Conservation (phyloP, 2,113 vertebrate species). For the Hydrochoerus hydrochaeris region DNA sequence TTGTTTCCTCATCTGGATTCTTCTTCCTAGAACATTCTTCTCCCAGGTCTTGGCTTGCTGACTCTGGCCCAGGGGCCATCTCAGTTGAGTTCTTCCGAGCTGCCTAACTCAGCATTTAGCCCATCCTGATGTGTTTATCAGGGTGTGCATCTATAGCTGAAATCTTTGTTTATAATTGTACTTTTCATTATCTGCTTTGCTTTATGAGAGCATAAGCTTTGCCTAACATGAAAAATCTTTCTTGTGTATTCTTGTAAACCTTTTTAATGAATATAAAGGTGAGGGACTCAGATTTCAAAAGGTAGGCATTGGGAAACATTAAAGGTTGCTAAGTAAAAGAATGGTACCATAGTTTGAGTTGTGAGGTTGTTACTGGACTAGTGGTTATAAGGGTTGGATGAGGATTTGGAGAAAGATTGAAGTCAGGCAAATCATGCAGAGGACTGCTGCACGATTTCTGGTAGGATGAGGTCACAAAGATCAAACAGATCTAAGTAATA, state of each 20-base stretch:
- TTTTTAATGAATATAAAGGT: background rate
- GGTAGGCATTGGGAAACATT: background rate
- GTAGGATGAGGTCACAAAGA: background rate
- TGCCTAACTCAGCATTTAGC: background rate
- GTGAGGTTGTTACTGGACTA: background rate
- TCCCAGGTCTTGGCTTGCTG: background rate
- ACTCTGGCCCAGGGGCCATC: background rate
- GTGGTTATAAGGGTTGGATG: background rate
- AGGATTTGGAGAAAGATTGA: background rate
- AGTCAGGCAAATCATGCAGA: background rate
- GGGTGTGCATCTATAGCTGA: background rate
- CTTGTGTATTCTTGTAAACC: background rate
- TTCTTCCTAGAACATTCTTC: background rate
- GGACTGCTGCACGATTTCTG: background rate
- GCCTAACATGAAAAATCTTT: background rate
- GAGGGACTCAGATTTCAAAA: background rate
- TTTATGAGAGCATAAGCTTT: background rate
- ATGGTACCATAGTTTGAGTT: background rate
- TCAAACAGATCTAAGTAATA: background rate
- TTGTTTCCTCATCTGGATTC: background rate
- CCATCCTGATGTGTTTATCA: background rate
- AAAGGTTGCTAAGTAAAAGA: background rate
- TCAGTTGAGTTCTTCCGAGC: background rate
- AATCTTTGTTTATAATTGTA: background rate
- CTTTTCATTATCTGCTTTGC: background rate